Conservation (phyloP, 2,113 vertebrate species). For the Axis porcinus region DNA sequence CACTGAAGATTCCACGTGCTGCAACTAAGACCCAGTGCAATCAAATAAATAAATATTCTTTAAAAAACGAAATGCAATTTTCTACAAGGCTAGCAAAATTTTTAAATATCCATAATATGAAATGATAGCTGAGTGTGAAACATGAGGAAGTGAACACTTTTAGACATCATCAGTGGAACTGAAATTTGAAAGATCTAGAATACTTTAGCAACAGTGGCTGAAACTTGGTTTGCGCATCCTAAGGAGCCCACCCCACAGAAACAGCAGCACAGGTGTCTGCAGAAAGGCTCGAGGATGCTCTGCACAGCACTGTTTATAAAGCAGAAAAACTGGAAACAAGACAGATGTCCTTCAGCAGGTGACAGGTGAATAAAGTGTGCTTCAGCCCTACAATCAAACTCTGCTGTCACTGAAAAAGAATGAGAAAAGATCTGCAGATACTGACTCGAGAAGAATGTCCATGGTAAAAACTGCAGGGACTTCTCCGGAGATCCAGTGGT, state of each 20-base stretch:
- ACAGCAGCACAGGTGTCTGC: background rate
- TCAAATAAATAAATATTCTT: background rate
- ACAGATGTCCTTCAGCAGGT: background rate
- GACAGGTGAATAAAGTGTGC: background rate
- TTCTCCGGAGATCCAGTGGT: background rate
- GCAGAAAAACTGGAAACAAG: background rate
- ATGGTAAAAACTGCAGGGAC: background rate
- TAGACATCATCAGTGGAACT: background rate
- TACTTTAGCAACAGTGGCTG: background rate
- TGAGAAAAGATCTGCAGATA: background rate
- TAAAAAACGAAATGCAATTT: background rate
- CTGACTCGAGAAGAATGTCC: background rate
- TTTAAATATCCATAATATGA: background rate
- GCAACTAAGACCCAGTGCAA: background rate
- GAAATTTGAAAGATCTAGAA: background rate
- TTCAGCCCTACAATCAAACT: background rate
- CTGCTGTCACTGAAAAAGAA: background rate
- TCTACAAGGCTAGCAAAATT: background rate
- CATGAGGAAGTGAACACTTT: background rate
- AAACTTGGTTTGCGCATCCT: background rate
- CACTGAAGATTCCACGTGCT: fast-evolving
- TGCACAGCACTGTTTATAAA: background rate
- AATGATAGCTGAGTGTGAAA: background rate
- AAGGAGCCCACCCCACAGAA: background rate
- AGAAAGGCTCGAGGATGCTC: background rate